Percentiles rank a stretch among this genome's conserved stretches.
These are phyloP conservation scores for Hydractinia symbiolongicarpus DNA, from an alignment of 30 jellyfish, hydroid and myxozoan species.

Conservation along the genomic window DNA sequence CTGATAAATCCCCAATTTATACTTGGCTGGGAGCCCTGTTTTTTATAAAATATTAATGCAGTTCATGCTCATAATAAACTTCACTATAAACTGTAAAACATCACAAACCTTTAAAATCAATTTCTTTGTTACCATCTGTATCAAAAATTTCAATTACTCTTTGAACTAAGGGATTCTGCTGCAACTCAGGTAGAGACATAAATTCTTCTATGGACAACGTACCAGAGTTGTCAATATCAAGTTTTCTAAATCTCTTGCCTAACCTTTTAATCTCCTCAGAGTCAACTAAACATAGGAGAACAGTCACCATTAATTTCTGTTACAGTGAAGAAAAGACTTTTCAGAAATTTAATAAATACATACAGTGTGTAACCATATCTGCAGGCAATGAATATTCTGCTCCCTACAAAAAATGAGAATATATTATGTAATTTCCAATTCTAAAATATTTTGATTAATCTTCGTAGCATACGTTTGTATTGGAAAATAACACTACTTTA, in stretches of 20 bases:
- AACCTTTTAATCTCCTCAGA: constrained; percentile 83
- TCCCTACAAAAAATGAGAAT: constrained; percentile 43
- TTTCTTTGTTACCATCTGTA: constrained; percentile 95
- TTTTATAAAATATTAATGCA: too few species aligned
- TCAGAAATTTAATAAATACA: constrained; percentile 14
- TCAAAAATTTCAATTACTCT: constrained; percentile 95
- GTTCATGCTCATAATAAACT: too few species aligned
- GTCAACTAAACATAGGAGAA: constrained; percentile 48
- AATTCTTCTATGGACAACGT: constrained; percentile 88
- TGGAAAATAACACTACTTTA: too few species aligned
- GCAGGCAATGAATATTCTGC: constrained; percentile 77
- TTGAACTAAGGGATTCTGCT: constrained; percentile 92
- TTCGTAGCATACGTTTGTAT: too few species aligned
- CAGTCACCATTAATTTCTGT: not conserved
- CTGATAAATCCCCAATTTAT: too few species aligned
- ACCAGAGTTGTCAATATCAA: constrained; percentile 91
- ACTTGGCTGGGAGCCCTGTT: too few species aligned
- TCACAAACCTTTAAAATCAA: constrained; percentile 83
- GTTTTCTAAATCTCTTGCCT: constrained; percentile 81
- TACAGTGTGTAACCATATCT: constrained; percentile 89
- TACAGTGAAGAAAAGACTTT: not conserved
- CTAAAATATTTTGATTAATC: too few species aligned
- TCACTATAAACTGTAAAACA: too few species aligned
- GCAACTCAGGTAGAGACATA: constrained; percentile 92
- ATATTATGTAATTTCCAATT: too few species aligned